phyloP scores from a whole-genome alignment of 2,888 invertebrate species.

The Ectropis crepuscularia region DNA sequence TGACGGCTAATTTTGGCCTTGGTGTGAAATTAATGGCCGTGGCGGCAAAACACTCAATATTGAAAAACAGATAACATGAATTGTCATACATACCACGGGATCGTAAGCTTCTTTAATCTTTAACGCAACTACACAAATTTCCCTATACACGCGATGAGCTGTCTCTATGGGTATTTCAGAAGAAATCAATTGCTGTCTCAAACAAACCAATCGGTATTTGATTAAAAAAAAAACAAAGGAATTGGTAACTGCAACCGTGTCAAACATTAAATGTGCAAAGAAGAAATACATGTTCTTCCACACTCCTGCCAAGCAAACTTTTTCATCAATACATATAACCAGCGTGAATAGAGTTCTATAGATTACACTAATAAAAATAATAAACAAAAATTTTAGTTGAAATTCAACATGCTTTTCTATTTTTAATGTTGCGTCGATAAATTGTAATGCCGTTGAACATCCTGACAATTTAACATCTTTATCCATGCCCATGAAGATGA shows the following conservation, averaged over 20 bases:
- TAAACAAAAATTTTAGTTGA: not conserved
- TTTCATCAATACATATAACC: not conserved
- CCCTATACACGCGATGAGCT: conserved; percentile 1
- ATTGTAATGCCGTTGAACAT: not conserved
- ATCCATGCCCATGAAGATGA: not conserved
- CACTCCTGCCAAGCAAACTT: not conserved
- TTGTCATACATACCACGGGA: not conserved
- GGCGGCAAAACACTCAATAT: no score
- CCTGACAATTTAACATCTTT: not conserved
- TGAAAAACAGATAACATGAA: no score
- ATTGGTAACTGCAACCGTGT: not conserved
- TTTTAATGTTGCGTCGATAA: no score
- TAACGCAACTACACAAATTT: not conserved
- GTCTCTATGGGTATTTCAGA: not conserved
- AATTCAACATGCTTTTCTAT: not conserved
- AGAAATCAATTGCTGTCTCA: not conserved
- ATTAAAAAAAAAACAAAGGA: not conserved
- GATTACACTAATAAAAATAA: not conserved
- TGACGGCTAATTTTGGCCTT: no score
- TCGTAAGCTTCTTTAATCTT: not conserved
- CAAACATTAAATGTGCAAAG: not conserved
- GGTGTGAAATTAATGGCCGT: no score
- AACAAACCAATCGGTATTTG: not conserved
- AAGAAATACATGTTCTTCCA: not conserved
- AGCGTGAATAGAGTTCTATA: not conserved